Evolutionary conservation across 2,113 vertebrate species (phyloP), one percentile per base, ranked within the genome.

Genomic region (Sturnus vulgaris): DNA sequence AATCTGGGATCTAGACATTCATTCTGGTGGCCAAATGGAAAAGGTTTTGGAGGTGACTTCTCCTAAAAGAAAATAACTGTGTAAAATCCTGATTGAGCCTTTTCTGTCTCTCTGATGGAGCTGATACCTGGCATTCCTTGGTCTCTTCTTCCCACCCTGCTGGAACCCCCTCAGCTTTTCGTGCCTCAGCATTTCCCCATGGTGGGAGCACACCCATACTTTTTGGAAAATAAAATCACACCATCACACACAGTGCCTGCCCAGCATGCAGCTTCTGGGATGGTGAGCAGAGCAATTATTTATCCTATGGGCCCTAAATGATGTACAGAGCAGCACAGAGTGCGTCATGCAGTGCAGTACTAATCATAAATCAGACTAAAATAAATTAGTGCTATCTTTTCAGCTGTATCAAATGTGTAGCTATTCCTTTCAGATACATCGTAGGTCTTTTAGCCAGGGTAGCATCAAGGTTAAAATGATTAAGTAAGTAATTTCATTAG

Each of bases 391-490:
- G 37, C 71, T 92, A 79, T 79, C 89, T 95, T 86, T 86, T 88
- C 81, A 87, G 71, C 92, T 95, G 86, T 95, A 93, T 93, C 92
- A 86, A 95, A 95, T 73, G 59, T 50, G 57, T 78, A 84, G 88
- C 85, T 93, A 86, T 82, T 96, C 90, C 93, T 94, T 61, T 91
- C 39, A 92, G 80, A 88, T 90, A 93, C 42, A 86, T 92, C 61
- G 53, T 59, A 50, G 90, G 47, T 76, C 78, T 94, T 81, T 94
- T 86, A 92, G 93, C 85, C 84, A 91, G 94, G 79, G 65, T 70
- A 97, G 89, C 83, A 94, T 91, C 94, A 95, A 92, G 91, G 90
- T 97, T 96, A 97, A 97, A 92, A 96, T 92, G 80, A 96, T 96
- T 96, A 92, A 82, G 83, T 92, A 90, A 93, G 78, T 94, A 96